phyloP scores from a whole-genome alignment of 2,888 invertebrate species.

The Parascotia fuliginaria region DNA sequence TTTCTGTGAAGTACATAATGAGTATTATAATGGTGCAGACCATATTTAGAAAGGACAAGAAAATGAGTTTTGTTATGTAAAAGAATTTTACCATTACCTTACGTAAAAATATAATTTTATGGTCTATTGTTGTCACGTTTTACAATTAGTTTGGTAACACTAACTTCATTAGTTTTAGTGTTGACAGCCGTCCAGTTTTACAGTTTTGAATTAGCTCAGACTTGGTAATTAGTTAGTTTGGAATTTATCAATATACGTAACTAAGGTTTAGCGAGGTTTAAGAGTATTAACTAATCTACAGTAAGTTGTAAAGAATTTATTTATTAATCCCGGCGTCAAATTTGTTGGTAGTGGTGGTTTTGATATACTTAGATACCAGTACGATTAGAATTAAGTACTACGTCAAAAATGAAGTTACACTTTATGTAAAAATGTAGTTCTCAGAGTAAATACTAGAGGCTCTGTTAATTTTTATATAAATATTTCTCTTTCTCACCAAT shows the following conservation, averaged over 20 bases:
- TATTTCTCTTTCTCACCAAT: no score
- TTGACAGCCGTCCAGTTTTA: constrained; percentile 41
- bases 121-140: constrained; percentile 29
- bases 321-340: no score
- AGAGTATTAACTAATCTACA: background rate
- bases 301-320: background rate
- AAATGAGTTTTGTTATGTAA: background rate
- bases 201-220: constrained; percentile 25
- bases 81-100: background rate
- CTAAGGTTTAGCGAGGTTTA: background rate
- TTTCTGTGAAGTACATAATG: background rate
- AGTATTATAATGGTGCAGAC: background rate
- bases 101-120: constrained; percentile 12
- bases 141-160: constrained; percentile 34
- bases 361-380: background rate
- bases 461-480: no score
- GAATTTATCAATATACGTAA: constrained; percentile 11
- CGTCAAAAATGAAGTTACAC: no score
- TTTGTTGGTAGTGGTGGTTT: no score
- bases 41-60: background rate
- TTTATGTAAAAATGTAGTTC: no score
- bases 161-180: constrained; percentile 33
- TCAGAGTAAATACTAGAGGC: no score
- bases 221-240: constrained; percentile 19
- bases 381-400: no score